Base-by-base conservation (phyloP, 1,140 invertebrate species). In the Episyrphus balteatus region DNA sequence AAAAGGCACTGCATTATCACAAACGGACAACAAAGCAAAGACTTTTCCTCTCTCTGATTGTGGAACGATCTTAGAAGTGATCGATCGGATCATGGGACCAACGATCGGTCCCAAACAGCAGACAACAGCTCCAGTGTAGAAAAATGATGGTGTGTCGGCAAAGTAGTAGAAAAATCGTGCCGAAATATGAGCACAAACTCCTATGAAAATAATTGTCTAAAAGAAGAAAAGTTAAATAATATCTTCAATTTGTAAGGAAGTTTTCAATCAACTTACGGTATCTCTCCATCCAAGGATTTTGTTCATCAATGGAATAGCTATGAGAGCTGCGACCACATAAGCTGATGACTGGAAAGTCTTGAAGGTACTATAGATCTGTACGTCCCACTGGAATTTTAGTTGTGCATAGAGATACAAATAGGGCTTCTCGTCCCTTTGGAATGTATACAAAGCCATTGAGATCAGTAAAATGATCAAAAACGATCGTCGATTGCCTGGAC, bases 391-490 rank as follows among this genome's bases (percentile, higher is more conserved):
- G 55, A 86, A 85, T 19, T 79, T 74, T 18, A 75, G 61, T 34
- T 75, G 70, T 0, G 81, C 81, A 45, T 85, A 87, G 13, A 85
- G 54, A 54, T 78, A 86, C 40, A 77, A 73, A 57, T 81, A 80
- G 7, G 70, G 72, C 45, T 76, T 80, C 56, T 88, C 85, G 56
- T 87, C 84, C 59, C 84, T 74, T 67, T 87, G 84, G 51, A 87
- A 86, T 37, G 82, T 83, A 55, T 87, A 88, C 11, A 86, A 68
- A 1, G 74, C 75, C 82, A 86, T 86, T 6, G 78, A 74, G 9
- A 81, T 50, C 3, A 87, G 69, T 1, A 86, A 55, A 8, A 84
- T 68, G 58, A 78, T 73, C 5, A 88, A 62, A 47, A 79, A 80
- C n/a, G 72, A 51, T 46, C 81, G 72, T 13, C 75, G 61, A 44